Evolutionary conservation across 2,113 vertebrate genomes (phyloP), one percentile per base, ranked within the genome.

Genomic region (Cervus canadensis): DNA sequence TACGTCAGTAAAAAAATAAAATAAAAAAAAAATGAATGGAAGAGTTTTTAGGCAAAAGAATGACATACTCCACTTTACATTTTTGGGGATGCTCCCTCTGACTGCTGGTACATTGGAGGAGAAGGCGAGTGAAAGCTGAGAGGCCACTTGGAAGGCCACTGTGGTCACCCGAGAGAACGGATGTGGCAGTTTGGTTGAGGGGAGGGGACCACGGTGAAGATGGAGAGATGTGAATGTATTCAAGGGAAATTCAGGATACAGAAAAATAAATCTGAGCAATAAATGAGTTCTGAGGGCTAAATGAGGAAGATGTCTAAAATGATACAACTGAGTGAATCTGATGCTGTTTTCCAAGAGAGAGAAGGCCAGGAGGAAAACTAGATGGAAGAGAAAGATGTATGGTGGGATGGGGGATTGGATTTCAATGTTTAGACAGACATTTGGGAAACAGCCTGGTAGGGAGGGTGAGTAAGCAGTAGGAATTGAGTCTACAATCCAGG

Each of bases 111-210:
- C n/a, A 12, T 8, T 10, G 40, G 26, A 79, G 28, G 50, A 30
- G 12, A 3, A 64, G 2, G 21, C 26, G 28, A 54, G 28, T 13
- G 11, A 67, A 84, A 36, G 14, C 25, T 23, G 33, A 12, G 5
- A 45, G 36, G 3, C 14, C 28, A 40, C 36, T 45, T 23, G 15
- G 54, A n/a, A 62, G 33, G 36, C 54, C 14, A 52, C 45, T 50
- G 8, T 2, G 5, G 16, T 15, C 60, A 86, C 25, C 26, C n/a
- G 28, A 28, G 16, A 43, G 14, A 83, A 1, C 7, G 17, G 2
- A 11, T 50, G 10, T 10, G 40, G 40, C 5, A 36, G 8, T 10
- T 45, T 54, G 43, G 14, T 6, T 33, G 2, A 0, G 1, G 1
- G 1, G 11, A 5, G 52, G 25, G 26, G 50, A 7, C 52, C 6